Evolutionary conservation across 2,888 invertebrate species (phyloP).

Genomic region (Eumerus sabulonum): DNA sequence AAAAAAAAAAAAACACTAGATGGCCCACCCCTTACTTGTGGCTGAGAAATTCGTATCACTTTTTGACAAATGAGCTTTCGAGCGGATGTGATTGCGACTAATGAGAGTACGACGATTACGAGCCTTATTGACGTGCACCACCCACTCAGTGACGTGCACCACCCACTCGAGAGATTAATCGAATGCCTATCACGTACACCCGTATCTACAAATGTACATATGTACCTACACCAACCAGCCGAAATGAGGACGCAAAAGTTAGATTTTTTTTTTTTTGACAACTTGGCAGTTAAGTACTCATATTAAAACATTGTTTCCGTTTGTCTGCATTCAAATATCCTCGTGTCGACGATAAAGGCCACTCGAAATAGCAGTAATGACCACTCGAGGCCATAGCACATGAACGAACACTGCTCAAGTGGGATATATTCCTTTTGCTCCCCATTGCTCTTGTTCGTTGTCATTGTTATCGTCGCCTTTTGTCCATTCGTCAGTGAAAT

Average conservation of each 20-base stretch:
- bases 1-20: too few relatives aligned
- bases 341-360: not conserved
- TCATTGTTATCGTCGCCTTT: too few relatives aligned
- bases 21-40: too few relatives aligned
- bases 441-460: too few relatives aligned
- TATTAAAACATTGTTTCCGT: slow-evolving; percentile 1
- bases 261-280: too few relatives aligned
- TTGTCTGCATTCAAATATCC: not conserved
- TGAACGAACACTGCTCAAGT: not conserved
- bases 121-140: not conserved
- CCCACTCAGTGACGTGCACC: not conserved
- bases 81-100: slow-evolving; percentile 46
- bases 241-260: too few relatives aligned
- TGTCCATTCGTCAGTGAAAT: not conserved
- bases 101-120: slow-evolving; percentile 42
- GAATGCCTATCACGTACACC: slow-evolving; percentile 30
- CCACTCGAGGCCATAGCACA: not conserved
- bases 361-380: slow-evolving; percentile 6
- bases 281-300: slow-evolving; percentile 26
- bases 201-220: slow-evolving; percentile 26
- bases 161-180: slow-evolving; percentile 43
- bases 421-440: slow-evolving; percentile 40
- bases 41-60: slow-evolving; percentile 9
- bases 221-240: too few relatives aligned
- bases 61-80: slow-evolving; percentile 59